Percentiles rank a stretch among this genome's conserved stretches.
phyloP scores from a whole-genome alignment of 2,888 invertebrate genomes.

The Drosophila kambysellisi region DNA sequence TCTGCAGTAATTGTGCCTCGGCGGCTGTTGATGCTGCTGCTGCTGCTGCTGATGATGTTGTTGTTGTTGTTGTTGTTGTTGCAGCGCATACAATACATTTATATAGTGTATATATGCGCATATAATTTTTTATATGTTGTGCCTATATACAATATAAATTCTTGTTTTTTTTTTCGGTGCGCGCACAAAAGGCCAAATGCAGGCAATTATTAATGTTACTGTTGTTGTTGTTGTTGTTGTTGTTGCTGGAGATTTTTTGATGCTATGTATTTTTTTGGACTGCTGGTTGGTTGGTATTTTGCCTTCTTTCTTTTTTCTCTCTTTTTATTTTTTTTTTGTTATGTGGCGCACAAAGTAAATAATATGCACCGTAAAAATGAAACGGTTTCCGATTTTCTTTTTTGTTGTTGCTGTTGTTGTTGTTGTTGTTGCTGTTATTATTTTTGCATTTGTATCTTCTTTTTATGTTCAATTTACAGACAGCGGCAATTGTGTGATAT shows the following conservation, averaged over 20 bases:
- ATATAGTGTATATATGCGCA: conserved; percentile 46
- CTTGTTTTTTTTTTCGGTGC: conserved; percentile 42
- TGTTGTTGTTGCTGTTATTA: background rate
- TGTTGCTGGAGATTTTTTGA: conserved; percentile 46
- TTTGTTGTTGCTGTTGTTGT: conserved; percentile 17
- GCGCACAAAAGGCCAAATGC: conserved; percentile 75
- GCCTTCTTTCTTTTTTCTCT: conserved; percentile 36
- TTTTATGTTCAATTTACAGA: conserved; percentile 58
- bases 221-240: conserved; percentile 43
- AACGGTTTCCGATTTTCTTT: conserved; percentile 49
- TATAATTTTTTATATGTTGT: conserved; percentile 45
- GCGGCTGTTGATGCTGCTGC: conserved; percentile 35
- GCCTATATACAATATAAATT: conserved; percentile 56
- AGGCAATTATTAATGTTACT: conserved; percentile 65
- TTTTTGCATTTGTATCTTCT: conserved; percentile 35
- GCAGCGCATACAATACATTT: conserved; percentile 42
- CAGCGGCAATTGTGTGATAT: conserved; percentile 62
- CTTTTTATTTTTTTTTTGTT: conserved; percentile 33
- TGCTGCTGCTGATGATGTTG: conserved; percentile 28
- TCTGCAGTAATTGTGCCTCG: conserved; percentile 55
- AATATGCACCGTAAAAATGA: conserved; percentile 71
- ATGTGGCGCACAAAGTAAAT: conserved; percentile 71
- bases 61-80: conserved; percentile 31
- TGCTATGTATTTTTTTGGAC: conserved; percentile 55
- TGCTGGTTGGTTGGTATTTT: conserved; percentile 57